phyloP scores from a whole-genome alignment of 2,888 invertebrate species.

The Pristionchus maxplancki region DNA sequence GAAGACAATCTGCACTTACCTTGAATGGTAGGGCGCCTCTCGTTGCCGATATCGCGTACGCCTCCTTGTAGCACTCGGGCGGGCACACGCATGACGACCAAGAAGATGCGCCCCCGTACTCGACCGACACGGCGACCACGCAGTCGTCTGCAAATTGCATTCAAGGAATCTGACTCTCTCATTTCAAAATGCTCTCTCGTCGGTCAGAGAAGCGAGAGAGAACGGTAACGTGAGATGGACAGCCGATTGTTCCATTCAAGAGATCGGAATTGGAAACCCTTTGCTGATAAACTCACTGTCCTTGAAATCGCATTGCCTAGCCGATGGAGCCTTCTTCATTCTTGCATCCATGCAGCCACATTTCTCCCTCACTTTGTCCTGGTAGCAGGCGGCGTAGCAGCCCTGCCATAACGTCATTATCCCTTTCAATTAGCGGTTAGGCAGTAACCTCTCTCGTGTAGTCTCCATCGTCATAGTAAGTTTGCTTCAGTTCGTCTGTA shows the following conservation, averaged over 20 bases:
- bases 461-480: constrained; percentile 14
- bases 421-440: background rate
- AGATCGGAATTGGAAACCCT: too few relatives aligned
- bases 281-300: background rate
- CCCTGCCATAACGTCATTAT: constrained; percentile 24
- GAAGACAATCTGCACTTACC: background rate
- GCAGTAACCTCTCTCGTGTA: constrained; percentile 20
- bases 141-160: background rate
- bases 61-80: background rate
- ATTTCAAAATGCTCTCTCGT: too few relatives aligned
- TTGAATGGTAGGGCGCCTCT: background rate
- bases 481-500: background rate
- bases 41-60: background rate
- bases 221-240: too few relatives aligned
- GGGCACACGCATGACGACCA: background rate
- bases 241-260: too few relatives aligned
- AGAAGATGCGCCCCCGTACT: background rate
- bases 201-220: background rate
- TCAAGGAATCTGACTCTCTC: too few relatives aligned
- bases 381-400: constrained; percentile 38
- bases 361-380: background rate
- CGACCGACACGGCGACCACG: background rate
- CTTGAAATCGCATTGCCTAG: background rate
- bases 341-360: constrained; percentile 44
- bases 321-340: background rate